Evolutionary conservation across 2,888 invertebrate species (phyloP).

Genomic region (Imbricaverruca yamaguchii): DNA sequence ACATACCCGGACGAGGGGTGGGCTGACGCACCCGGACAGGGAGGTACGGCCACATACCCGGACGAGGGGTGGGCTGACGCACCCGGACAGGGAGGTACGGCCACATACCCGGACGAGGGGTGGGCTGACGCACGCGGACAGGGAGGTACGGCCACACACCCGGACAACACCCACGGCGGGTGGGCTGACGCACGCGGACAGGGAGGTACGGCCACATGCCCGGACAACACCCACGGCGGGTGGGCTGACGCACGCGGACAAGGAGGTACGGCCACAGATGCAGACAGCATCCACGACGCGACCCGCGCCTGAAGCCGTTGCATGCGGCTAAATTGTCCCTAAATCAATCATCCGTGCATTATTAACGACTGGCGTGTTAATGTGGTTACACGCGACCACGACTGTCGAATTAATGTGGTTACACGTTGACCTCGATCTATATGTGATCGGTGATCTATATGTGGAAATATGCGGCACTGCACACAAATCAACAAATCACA

Average conservation of each 20-base stretch:
- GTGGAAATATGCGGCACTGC: no score
- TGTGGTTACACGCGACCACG: no score
- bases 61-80: not conserved
- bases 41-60: not conserved
- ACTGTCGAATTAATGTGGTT: no score
- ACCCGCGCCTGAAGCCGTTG: no score
- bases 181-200: not conserved
- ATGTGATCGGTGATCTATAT: no score
- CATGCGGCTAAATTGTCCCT: no score
- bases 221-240: no score
- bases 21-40: not conserved
- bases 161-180: not conserved
- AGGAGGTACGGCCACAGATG: not conserved
- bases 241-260: not conserved
- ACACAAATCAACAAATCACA: no score
- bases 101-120: not conserved
- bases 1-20: not conserved
- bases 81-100: not conserved
- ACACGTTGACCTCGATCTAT: no score
- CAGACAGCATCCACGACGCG: no score
- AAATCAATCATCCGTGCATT: no score
- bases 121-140: not conserved
- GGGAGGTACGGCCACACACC: not conserved
- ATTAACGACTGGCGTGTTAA: no score
- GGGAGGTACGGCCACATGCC: not conserved